phyloP scores from a whole-genome alignment of 2,113 vertebrate genomes.

The Amblyornis subalaris region DNA sequence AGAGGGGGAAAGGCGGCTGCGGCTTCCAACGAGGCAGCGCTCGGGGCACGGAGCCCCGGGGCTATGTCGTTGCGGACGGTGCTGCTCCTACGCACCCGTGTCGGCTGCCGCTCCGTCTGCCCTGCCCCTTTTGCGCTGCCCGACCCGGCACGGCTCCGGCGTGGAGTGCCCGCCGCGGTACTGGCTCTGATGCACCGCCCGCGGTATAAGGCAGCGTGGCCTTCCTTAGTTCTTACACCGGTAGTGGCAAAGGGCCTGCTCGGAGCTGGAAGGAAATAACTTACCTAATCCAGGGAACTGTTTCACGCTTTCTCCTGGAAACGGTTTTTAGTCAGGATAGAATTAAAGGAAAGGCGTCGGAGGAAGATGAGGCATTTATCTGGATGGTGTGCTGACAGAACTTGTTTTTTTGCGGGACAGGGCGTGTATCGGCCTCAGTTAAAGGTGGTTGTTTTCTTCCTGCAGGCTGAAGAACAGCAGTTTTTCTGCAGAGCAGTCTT shows the following conservation, averaged over 20 bases:
- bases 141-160: neutral
- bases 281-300: rapidly evolving
- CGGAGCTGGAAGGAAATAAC: rapidly evolving
- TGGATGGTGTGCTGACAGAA: neutral
- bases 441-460: neutral
- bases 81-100: neutral
- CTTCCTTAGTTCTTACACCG: rapidly evolving
- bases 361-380: rapidly evolving
- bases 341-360: rapidly evolving
- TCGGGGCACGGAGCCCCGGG: too few species aligned
- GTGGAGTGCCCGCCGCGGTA: neutral
- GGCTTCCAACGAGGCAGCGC: neutral
- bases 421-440: rapidly evolving
- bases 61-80: neutral
- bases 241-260: neutral
- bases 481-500: neutral
- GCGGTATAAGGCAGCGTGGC: rapidly evolving
- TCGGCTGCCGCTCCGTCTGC: neutral
- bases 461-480: neutral
- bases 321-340: rapidly evolving
- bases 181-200: rapidly evolving
- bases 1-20: too few species aligned
- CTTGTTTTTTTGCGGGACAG: neutral
- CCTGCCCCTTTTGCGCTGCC: neutral
- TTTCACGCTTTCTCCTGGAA: neutral